Conservation (phyloP, 2,888 invertebrate genomes). For the Leucophora obtusa region DNA sequence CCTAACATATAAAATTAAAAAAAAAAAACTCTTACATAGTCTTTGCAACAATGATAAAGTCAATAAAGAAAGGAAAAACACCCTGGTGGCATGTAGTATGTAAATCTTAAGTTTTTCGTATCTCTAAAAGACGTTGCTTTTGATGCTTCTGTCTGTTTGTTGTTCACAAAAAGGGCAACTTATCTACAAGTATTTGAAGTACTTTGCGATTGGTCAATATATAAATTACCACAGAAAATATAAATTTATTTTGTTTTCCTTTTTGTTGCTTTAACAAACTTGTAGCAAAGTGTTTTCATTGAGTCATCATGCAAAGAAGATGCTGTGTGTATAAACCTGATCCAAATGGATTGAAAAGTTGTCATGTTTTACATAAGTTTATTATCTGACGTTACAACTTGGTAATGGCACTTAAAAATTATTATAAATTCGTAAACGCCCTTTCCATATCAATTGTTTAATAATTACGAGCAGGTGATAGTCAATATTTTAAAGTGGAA, state of each 20-base stretch:
- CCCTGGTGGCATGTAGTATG: not conserved
- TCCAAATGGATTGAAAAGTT: constrained; percentile 5
- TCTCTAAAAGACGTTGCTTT: constrained; percentile 1
- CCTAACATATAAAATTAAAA: constrained; percentile 21
- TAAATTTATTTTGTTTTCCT: constrained; percentile 26
- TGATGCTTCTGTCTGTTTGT: not conserved
- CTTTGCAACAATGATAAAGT: not conserved
- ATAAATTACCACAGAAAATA: constrained; percentile 41
- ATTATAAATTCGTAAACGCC: constrained; percentile 46
- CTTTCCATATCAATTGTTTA: constrained; percentile 41
- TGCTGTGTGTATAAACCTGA: not conserved
- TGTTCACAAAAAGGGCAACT: not conserved
- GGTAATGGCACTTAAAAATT: constrained; percentile 3
- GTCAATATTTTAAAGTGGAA: not conserved
- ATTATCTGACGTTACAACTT: not conserved
- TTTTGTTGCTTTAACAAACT: not conserved
- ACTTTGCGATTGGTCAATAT: constrained; percentile 45
- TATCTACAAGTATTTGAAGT: not conserved
- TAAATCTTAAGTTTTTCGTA: not conserved
- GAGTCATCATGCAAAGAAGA: not conserved
- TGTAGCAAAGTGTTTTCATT: constrained; percentile 2
- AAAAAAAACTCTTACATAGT: not conserved
- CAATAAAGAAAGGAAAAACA: not conserved
- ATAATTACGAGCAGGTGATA: constrained; percentile 50
- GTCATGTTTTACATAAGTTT: not conserved